phyloP scores from a whole-genome alignment of 2,113 vertebrate species.

The Paramisgurnus dabryanus region DNA sequence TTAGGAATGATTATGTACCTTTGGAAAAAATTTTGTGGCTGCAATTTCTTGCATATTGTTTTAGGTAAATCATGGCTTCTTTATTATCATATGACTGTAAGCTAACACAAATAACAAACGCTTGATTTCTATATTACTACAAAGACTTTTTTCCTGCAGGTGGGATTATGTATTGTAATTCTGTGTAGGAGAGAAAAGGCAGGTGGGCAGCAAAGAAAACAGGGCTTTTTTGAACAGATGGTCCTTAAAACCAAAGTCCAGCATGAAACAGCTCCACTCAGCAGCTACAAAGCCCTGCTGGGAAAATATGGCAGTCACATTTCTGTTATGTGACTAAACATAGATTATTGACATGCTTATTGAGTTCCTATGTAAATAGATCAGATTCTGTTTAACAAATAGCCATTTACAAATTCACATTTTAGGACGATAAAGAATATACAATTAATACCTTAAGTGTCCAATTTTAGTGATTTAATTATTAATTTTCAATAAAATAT shows the following conservation, averaged over 20 bases:
- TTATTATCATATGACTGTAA: neutral
- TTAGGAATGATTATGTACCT: neutral
- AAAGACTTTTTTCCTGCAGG: neutral
- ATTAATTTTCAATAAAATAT: neutral
- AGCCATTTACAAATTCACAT: neutral
- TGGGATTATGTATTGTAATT: slow-evolving; percentile 20
- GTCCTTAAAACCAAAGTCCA: slow-evolving; percentile 54
- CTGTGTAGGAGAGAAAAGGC: slow-evolving; percentile 4
- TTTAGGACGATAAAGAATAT: neutral
- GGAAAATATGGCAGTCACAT: slow-evolving; percentile 13
- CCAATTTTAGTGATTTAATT: neutral
- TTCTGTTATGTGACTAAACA: slow-evolving; percentile 13
- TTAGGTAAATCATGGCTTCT: neutral
- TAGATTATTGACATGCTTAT: neutral
- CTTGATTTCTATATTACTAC: neutral
- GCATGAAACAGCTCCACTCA: slow-evolving; percentile 33
- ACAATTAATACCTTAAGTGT: neutral
- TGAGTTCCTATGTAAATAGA: too few relatives aligned
- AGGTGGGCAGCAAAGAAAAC: slow-evolving; percentile 45
- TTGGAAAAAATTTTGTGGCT: neutral
- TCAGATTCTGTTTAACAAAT: neutral
- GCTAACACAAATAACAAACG: neutral
- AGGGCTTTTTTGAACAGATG: slow-evolving; percentile 64
- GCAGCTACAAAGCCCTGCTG: slow-evolving; percentile 16
- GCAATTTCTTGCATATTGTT: neutral